Percentiles rank a stretch among this genome's conserved stretches.
Evolutionary conservation across 2,797 vertebrate genomes (phyloP).

Genomic region (Lepilemur septentrionalis): DNA sequence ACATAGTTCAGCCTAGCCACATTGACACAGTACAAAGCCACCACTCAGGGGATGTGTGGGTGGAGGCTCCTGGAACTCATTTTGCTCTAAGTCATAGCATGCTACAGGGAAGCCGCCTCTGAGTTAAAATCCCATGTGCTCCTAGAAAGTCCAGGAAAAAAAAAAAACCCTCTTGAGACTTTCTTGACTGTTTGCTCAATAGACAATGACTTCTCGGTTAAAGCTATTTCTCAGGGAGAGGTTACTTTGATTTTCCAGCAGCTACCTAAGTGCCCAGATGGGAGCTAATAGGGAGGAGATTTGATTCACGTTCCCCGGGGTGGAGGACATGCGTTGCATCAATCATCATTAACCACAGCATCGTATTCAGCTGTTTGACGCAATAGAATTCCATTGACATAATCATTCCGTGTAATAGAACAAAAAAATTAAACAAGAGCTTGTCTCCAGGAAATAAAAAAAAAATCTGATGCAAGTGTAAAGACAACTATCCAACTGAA

Average conservation of each 20-base stretch:
- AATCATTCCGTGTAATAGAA: slow-evolving; percentile 34
- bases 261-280: slow-evolving; percentile 12
- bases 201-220: neutral
- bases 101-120: slow-evolving; percentile 52
- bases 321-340: slow-evolving; percentile 3
- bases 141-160: neutral
- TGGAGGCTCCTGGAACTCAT: neutral
- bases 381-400: slow-evolving; percentile 38
- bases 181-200: neutral
- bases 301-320: slow-evolving; percentile 3
- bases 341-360: slow-evolving; percentile 24
- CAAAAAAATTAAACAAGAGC: slow-evolving; percentile 45
- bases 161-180: neutral
- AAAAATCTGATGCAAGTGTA: neutral
- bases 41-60: neutral
- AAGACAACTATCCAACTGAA: neutral
- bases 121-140: slow-evolving; percentile 62
- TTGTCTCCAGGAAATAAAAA: neutral
- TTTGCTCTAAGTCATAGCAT: slow-evolving; percentile 43
- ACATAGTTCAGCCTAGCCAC: neutral
- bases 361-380: slow-evolving; percentile 32
- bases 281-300: neutral
- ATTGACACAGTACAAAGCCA: neutral
- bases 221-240: neutral
- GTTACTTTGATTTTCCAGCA: neutral